Evolutionary conservation across 2,888 invertebrate genomes (phyloP).

Genomic region (Nesidiocoris tenuis): DNA sequence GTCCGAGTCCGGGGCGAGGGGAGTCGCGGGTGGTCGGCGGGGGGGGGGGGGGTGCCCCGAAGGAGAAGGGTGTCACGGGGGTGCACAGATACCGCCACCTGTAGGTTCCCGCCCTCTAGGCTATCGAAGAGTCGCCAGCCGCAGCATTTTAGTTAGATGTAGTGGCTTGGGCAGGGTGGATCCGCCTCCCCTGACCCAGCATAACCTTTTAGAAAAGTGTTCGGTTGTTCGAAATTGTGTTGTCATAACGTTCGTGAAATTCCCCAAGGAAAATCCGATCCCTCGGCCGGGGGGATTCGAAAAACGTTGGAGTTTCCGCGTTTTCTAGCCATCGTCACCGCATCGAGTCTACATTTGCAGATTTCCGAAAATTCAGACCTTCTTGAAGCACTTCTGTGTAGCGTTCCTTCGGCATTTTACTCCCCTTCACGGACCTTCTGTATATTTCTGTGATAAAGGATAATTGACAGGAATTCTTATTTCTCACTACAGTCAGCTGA

Average conservation of each 20-base stretch:
- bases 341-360: not conserved
- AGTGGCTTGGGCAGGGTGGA: conserved; percentile 41
- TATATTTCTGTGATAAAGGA: conserved; percentile 31
- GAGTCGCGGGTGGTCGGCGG: not conserved
- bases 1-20: not conserved
- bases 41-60: conserved; percentile 10
- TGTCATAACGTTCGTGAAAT: not conserved
- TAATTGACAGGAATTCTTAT: not conserved
- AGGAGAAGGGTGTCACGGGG: not conserved
- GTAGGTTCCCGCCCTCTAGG: conserved; percentile 9
- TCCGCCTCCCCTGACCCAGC: conserved; percentile 26
- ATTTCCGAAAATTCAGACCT: not conserved
- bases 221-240: conserved; percentile 19
- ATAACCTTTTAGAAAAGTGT: conserved; percentile 19
- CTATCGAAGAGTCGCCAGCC: not conserved
- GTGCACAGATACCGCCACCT: conserved; percentile 33
- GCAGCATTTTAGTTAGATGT: conserved; percentile 39
- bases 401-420: not conserved
- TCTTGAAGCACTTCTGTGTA: not conserved
- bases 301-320: too few relatives aligned
- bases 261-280: not conserved
- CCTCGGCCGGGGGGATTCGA: too few relatives aligned
- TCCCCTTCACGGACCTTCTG: not conserved
- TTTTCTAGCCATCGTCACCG: not conserved
- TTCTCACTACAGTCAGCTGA: conserved; percentile 2